A percentile compares a stretch with the other conserved stretches of the same genome.
These are phyloP conservation scores for Phoronis australis DNA, from an alignment of 2,888 invertebrate genomes.

Conservation along the genomic window DNA sequence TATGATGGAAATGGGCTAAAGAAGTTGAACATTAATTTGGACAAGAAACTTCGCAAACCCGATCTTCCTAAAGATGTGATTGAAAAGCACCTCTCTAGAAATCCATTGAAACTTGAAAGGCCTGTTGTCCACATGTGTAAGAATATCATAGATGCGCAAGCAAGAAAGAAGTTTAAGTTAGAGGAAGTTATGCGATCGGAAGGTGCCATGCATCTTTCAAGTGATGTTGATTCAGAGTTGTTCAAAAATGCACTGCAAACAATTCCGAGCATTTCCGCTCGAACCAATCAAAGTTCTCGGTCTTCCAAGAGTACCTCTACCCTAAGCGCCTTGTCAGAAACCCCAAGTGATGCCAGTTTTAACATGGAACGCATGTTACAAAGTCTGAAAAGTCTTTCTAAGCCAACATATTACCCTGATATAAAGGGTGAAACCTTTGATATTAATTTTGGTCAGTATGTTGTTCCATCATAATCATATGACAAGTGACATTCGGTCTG, in stretches of 20 bases:
- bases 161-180: conserved; percentile 34
- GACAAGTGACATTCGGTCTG: too few species aligned
- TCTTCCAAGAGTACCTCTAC: background rate
- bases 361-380: background rate
- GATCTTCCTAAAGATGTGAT: conserved; percentile 34
- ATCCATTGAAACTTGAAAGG: conserved; percentile 26
- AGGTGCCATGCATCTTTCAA: conserved; percentile 33
- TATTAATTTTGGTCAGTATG: background rate
- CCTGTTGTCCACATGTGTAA: conserved; percentile 42
- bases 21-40: conserved; percentile 14
- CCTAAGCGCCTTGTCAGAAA: too few species aligned
- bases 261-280: background rate
- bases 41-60: conserved; percentile 23
- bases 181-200: conserved; percentile 28
- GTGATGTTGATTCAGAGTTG: conserved; percentile 33
- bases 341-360: too few species aligned
- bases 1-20: conserved; percentile 1
- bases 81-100: conserved; percentile 21
- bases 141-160: conserved; percentile 40
- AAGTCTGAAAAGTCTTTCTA: background rate
- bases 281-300: background rate
- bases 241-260: conserved; percentile 14
- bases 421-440: background rate
- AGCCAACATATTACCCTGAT: background rate
- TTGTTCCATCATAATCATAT: too few species aligned